Conservation (phyloP, 2,888 invertebrate species). For the Diplolepis rosae region DNA sequence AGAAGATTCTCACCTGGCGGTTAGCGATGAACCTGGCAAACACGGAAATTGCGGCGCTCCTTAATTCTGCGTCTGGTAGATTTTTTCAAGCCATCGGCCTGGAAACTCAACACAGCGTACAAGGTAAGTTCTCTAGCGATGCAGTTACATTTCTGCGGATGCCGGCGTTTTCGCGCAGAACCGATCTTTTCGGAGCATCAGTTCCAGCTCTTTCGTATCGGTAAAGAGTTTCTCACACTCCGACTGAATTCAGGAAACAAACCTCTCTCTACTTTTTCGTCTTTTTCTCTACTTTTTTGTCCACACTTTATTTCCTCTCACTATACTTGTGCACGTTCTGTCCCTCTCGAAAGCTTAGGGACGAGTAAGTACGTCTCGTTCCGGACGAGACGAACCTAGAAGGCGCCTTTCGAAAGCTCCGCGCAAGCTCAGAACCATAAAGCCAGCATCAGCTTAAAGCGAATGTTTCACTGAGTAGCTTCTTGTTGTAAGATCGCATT, state of each 20-base stretch:
- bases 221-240: not conserved
- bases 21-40: conserved; percentile 9
- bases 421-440: conserved; percentile 41
- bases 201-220: not conserved
- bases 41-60: not conserved
- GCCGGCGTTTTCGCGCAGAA: not conserved
- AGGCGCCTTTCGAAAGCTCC: conserved; percentile 42
- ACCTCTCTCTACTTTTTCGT: not conserved
- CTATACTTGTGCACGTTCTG: conserved; percentile 34
- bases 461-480: conserved; percentile 12
- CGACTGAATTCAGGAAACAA: conserved; percentile 5
- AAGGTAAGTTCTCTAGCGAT: not conserved
- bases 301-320: not conserved
- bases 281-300: not conserved
- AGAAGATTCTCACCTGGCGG: not conserved
- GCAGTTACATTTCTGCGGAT: not conserved
- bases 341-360: conserved; percentile 38
- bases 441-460: conserved; percentile 23
- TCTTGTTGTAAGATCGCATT: not conserved
- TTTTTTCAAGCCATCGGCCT: conserved; percentile 7
- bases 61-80: too few species aligned
- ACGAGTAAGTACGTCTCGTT: conserved; percentile 43
- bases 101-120: conserved; percentile 5
- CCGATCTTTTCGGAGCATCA: not conserved
- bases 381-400: conserved; percentile 45